Evolutionary conservation across 1,140 invertebrate genomes (phyloP).

Genomic region (Zaprionus ornatus): DNA sequence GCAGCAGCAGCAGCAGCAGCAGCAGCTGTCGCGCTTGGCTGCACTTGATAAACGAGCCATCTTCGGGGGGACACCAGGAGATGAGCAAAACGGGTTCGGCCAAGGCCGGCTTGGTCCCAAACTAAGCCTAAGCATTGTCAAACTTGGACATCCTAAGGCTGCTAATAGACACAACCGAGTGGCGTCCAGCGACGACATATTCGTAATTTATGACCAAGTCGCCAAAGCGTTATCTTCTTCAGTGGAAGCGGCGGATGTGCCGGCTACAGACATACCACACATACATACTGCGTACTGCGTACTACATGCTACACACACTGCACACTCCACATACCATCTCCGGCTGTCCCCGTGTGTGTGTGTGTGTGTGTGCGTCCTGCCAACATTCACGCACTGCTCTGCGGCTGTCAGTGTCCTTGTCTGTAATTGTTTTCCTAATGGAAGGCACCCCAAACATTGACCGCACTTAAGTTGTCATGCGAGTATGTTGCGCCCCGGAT

Average conservation of each 20-base stretch:
- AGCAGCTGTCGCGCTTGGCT: slow-evolving; percentile 48
- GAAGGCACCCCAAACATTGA: slow-evolving; percentile 66
- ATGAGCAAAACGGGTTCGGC: slow-evolving; percentile 19
- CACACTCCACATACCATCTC: not conserved
- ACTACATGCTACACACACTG: slow-evolving; percentile 15
- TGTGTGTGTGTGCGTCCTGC: slow-evolving; percentile 21
- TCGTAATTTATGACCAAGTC: slow-evolving; percentile 70
- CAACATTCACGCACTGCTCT: slow-evolving; percentile 37
- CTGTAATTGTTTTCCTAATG: slow-evolving; percentile 77
- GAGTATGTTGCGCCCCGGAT: slow-evolving; percentile 64
- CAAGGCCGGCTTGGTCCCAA: slow-evolving; percentile 25
- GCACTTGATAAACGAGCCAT: slow-evolving; percentile 48
- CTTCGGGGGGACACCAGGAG: not conserved
- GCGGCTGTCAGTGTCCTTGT: slow-evolving; percentile 59
- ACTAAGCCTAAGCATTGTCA: slow-evolving; percentile 64
- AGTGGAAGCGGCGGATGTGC: slow-evolving; percentile 21
- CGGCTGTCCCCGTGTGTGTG: not conserved
- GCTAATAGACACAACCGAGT: slow-evolving; percentile 68
- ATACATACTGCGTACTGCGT: too few species aligned
- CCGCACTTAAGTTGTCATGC: slow-evolving; percentile 74
- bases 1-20: slow-evolving; percentile 24
- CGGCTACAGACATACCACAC: slow-evolving; percentile 15
- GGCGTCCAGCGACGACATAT: slow-evolving; percentile 69
- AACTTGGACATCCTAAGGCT: slow-evolving; percentile 59
- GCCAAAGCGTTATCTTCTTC: slow-evolving; percentile 62